These are phyloP conservation scores for Subanguina moxae DNA, from an alignment of 1,140 invertebrate species.

Conservation along the genomic window DNA sequence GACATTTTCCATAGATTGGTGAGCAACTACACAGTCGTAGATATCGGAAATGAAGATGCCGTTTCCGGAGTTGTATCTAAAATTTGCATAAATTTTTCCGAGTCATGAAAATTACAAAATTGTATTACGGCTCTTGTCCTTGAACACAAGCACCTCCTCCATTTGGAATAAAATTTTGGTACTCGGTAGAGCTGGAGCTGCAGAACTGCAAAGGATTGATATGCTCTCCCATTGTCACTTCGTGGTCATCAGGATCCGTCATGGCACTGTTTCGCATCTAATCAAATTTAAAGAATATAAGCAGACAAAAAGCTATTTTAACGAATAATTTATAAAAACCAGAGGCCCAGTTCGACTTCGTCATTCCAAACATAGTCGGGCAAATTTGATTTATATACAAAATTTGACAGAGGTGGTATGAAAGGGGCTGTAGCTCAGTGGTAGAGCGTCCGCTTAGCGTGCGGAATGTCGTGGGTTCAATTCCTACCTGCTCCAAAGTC, in stretches of 20 bases:
- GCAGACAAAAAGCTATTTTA: no score
- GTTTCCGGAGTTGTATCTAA: slow-evolving; percentile 45
- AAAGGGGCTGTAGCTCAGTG: no score
- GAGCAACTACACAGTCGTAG: slow-evolving; percentile 52
- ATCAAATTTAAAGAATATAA: no score
- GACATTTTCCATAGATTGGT: slow-evolving; percentile 52
- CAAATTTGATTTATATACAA: no score
- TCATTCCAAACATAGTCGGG: no score
- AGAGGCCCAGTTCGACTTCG: no score
- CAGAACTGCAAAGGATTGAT: slow-evolving; percentile 58
- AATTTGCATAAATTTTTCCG: slow-evolving; percentile 23
- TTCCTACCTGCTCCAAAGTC: no score
- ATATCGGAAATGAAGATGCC: slow-evolving; percentile 55
- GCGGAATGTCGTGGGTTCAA: no score
- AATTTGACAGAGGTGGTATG: no score
- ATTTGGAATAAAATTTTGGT: slow-evolving; percentile 55
- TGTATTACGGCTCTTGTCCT: slow-evolving; percentile 13
- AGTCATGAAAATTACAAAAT: slow-evolving; percentile 12
- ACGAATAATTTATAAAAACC: no score
- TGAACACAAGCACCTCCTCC: slow-evolving; percentile 53
- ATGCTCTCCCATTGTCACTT: slow-evolving; percentile 58
- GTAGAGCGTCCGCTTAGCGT: no score
- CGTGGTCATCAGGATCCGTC: slow-evolving; percentile 58
- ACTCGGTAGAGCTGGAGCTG: slow-evolving; percentile 45
- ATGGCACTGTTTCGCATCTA: slow-evolving; percentile 53